A percentile compares a stretch with the other conserved stretches of the same genome.
Conservation (phyloP, 2,797 vertebrate genomes). For the Halcyon badia region DNA sequence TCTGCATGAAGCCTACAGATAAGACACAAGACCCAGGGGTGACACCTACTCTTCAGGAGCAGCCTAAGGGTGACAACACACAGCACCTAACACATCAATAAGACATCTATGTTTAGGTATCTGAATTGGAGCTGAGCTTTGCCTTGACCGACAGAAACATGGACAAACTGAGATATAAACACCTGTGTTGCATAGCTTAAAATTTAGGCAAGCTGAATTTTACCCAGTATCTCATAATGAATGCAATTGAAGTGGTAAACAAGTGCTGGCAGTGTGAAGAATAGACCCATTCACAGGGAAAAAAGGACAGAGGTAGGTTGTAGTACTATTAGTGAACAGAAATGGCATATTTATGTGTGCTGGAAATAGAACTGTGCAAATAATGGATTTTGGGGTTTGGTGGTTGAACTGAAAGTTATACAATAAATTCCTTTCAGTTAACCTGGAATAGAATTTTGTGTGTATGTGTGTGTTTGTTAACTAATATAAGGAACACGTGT, state of each 20-base stretch:
- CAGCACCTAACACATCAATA: background rate
- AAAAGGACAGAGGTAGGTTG: background rate
- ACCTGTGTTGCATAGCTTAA: background rate
- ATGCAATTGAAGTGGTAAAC: background rate
- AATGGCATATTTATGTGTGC: background rate
- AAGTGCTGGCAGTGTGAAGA: background rate
- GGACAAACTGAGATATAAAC: background rate
- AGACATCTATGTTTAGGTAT: background rate
- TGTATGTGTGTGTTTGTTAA: background rate
- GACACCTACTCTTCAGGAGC: background rate
- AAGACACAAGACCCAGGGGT: background rate
- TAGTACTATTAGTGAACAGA: background rate
- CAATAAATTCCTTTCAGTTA: background rate
- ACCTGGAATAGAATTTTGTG: background rate
- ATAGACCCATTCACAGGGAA: background rate
- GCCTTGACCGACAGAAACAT: background rate
- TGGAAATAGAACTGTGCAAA: slow-evolving; percentile 42
- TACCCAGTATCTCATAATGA: background rate
- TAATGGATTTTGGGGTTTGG: slow-evolving; percentile 37
- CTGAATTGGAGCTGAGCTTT: background rate
- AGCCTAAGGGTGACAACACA: background rate
- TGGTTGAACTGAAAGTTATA: background rate
- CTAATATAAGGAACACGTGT: background rate
- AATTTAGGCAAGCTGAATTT: background rate
- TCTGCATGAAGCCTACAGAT: background rate